phyloP scores from a whole-genome alignment of 1,140 invertebrate species.

The Leptonema lineaticorne region DNA sequence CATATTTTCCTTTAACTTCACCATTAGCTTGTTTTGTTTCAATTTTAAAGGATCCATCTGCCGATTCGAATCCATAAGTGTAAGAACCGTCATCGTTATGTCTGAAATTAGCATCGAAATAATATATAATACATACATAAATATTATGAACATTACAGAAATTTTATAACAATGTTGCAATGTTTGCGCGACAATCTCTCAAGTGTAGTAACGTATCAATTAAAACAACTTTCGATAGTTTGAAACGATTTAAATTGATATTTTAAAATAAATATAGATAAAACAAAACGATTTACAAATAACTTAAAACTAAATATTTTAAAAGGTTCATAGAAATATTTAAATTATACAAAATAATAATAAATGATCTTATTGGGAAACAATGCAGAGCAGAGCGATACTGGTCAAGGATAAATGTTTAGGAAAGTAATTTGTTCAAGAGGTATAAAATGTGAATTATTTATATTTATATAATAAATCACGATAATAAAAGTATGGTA shows the following conservation, averaged over 20 bases:
- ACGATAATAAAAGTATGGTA: no score
- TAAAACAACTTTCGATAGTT: background rate
- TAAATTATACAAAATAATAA: no score
- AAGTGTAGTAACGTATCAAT: background rate
- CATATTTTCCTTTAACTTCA: constrained; percentile 82
- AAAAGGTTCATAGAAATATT: no score
- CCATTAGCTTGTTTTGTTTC: constrained; percentile 78
- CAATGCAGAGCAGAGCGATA: background rate
- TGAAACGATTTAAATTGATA: background rate
- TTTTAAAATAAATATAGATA: background rate
- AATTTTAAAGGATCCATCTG: constrained; percentile 82
- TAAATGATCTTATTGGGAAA: constrained; percentile 4
- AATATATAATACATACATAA: background rate
- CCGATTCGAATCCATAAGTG: constrained; percentile 83
- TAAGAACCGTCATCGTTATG: constrained; percentile 86
- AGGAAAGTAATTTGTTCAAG: background rate
- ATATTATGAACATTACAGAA: background rate
- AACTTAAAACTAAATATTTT: no score
- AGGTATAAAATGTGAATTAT: no score
- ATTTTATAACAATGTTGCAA: no score
- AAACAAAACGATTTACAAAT: background rate
- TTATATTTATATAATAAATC: no score
- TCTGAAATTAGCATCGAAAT: constrained; percentile 51
- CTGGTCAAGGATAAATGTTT: constrained; percentile 1
- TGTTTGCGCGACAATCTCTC: constrained; percentile 13